Base-by-base conservation (phyloP, 2,113 vertebrate species). In the Gymnocephalus cernua region DNA sequence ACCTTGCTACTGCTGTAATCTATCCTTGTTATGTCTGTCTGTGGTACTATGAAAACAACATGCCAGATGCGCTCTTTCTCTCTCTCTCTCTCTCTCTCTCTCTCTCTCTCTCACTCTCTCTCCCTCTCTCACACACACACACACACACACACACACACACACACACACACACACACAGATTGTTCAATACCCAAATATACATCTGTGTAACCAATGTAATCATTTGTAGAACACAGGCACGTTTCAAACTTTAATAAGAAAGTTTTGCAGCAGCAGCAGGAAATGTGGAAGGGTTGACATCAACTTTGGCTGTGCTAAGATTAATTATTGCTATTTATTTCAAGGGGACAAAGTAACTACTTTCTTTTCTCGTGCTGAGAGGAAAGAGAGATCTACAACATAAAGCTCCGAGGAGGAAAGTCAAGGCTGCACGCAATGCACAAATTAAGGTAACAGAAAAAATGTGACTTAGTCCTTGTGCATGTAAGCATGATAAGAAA, bases 1-100 rank as follows among this genome's bases (percentile, higher is more conserved):
- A 83, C 58, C 78, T 38, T 51, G 50, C n/a, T 51, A 56, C 15
- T 51, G 44, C 63, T 58, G 35, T 58, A 44, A 85, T 85, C 50
- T 63, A 50, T 86, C 63, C 56, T 47, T 45, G 57, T 86, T 79
- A 59, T 38, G n/a, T 61, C 51, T 66, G 58, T 14, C 27, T 38
- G 47, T 65, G 48, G 58, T 23, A 18, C 29, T 25, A 41, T 69
- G 64, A 59, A 14, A 69, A 65, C 38, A 80, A 41, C 18, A 82
- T 53, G 23, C 59, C 54, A 73, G 45, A 77, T 56, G 54, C 63
- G 68, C 6, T 56, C 35, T 51, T 61, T 45, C 6, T 29, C 38
- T 29, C 29, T 4, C 54, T 3, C 27, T 32, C 57, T 18, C 58
- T 35, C 57, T 19, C 29, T 19, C 27, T 18, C 19, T 4, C 51